phyloP scores from a whole-genome alignment of 2,113 vertebrate species.

The Boulengerochromis microlepis region DNA sequence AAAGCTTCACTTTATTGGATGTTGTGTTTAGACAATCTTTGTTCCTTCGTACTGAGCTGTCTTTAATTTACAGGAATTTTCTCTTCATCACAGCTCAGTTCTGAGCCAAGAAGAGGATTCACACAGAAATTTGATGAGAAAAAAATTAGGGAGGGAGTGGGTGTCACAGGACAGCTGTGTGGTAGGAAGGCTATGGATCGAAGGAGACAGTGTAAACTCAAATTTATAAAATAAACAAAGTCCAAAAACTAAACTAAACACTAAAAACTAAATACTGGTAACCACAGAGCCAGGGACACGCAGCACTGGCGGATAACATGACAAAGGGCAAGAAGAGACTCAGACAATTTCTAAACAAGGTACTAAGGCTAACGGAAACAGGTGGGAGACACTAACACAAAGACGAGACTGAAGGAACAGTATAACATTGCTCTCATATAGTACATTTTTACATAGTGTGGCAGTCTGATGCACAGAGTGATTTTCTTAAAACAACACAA shows the following conservation, averaged over 20 bases:
- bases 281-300: not conserved
- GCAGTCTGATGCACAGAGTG: not conserved
- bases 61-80: conserved; percentile 25
- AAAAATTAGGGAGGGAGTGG: not conserved
- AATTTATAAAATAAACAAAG: not conserved
- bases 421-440: not conserved
- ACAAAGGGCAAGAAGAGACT: not conserved
- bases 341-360: not conserved
- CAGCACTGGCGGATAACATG: not conserved
- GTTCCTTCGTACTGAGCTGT: not conserved
- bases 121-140: not conserved
- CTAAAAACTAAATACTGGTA: not conserved
- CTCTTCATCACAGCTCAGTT: conserved; percentile 24
- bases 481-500: not conserved
- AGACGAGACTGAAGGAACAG: not conserved
- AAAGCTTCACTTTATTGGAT: conserved; percentile 47
- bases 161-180: not conserved
- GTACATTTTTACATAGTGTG: not conserved
- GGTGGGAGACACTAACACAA: not conserved
- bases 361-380: not conserved
- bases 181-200: not conserved
- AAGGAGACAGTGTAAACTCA: not conserved
- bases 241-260: not conserved
- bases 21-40: conserved; percentile 42
- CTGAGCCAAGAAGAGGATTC: not conserved